These are phyloP conservation scores for Micrastur ruficollis DNA, from an alignment of 2,797 vertebrate species.

Conservation along the genomic window DNA sequence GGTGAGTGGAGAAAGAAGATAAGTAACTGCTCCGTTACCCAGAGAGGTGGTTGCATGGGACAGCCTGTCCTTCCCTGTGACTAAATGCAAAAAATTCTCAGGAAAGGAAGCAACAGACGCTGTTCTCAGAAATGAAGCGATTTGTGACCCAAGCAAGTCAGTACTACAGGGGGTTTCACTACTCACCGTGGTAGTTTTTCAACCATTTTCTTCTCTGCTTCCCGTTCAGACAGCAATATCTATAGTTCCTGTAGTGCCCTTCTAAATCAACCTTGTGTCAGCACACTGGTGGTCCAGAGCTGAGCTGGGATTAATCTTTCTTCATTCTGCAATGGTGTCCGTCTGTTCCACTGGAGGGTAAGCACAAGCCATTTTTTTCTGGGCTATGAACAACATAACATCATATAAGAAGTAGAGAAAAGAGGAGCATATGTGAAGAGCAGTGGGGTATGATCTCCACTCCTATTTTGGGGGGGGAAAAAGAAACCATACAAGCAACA, in stretches of 20 bases:
- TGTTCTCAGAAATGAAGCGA: neutral
- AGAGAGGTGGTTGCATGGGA: neutral
- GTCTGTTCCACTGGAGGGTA: neutral
- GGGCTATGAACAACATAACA: neutral
- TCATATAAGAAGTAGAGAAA: neutral
- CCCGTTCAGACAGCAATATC: neutral
- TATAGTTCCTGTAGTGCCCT: neutral
- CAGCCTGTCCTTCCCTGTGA: neutral
- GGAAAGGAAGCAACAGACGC: neutral
- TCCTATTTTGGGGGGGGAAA: neutral
- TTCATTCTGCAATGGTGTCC: neutral
- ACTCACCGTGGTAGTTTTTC: neutral
- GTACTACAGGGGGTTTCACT: neutral
- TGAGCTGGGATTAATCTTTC: neutral
- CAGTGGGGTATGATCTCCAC: neutral
- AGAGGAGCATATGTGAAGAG: neutral
- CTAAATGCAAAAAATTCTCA: neutral
- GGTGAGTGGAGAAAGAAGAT: neutral
- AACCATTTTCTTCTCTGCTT: neutral
- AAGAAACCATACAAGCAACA: neutral
- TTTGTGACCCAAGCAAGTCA: neutral
- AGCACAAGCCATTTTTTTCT: neutral
- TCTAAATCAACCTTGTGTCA: neutral
- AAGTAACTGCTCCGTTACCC: neutral
- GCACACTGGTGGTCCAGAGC: neutral